These are phyloP conservation scores for Calcarius ornatus DNA, from an alignment of 2,113 vertebrate species.

Conservation along the genomic window DNA sequence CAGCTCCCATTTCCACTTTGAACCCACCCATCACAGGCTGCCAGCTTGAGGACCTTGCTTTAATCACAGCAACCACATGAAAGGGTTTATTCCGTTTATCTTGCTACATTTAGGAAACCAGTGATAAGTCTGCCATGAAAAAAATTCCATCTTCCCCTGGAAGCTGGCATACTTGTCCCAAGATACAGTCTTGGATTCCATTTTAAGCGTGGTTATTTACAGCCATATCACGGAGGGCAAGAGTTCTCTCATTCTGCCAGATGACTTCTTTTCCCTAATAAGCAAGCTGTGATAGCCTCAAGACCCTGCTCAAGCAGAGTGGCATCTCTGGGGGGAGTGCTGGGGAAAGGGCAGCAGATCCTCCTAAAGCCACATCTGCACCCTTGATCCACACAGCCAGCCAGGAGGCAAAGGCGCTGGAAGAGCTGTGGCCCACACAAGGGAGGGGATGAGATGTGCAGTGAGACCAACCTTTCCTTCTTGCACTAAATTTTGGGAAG, in stretches of 20 bases:
- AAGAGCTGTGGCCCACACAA: neutral
- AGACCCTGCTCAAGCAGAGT: neutral
- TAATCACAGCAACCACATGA: slow-evolving; percentile 81
- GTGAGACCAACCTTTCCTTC: neutral
- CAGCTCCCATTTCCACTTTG: slow-evolving; percentile 73
- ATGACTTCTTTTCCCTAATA: neutral
- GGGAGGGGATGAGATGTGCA: accelerated
- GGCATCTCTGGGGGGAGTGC: neutral
- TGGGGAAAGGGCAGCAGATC: neutral
- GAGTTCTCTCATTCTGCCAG: neutral
- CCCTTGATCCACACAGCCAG: accelerated
- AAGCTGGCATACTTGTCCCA: slow-evolving; percentile 45
- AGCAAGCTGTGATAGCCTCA: neutral
- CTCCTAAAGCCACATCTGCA: neutral
- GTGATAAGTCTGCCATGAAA: slow-evolving; percentile 74
- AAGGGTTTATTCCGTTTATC: slow-evolving; percentile 73
- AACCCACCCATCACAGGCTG: slow-evolving; percentile 58
- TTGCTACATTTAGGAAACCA: slow-evolving; percentile 66
- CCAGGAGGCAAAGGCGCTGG: neutral
- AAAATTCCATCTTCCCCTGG: slow-evolving; percentile 42
- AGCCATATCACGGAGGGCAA: neutral
- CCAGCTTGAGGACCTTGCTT: slow-evolving; percentile 79
- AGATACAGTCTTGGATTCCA: slow-evolving; percentile 1
- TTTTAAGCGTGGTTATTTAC: slow-evolving; percentile 48
- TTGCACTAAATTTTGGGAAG: neutral